These are phyloP conservation scores for Pelecanus crispus DNA, from an alignment of 2,113 vertebrate genomes.

Conservation along the genomic window DNA sequence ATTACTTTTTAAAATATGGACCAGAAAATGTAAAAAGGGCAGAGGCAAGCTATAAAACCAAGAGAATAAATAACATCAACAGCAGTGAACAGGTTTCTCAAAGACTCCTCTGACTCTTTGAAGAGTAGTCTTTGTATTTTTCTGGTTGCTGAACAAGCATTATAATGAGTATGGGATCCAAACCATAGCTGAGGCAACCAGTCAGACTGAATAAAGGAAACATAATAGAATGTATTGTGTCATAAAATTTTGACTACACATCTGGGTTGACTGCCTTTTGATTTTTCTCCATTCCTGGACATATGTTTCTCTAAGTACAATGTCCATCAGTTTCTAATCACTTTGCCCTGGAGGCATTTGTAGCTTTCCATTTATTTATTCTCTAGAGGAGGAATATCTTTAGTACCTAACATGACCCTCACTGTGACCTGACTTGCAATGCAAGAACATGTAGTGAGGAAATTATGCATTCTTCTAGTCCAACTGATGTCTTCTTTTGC, in stretches of 20 bases:
- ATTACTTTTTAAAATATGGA: background rate
- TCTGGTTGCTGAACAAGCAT: slow-evolving; percentile 6
- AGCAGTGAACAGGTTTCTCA: background rate
- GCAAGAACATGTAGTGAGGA: slow-evolving; percentile 2
- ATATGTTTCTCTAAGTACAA: slow-evolving; percentile 33
- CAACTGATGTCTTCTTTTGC: slow-evolving; percentile 38
- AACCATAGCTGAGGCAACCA: background rate
- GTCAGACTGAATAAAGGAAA: slow-evolving; percentile 13
- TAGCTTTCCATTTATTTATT: slow-evolving; percentile 46
- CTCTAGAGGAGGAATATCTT: slow-evolving; percentile 31
- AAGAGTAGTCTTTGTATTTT: background rate
- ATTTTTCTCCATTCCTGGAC: slow-evolving; percentile 11
- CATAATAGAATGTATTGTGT: background rate
- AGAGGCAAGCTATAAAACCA: background rate
- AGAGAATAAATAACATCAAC: background rate
- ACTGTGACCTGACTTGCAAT: slow-evolving; percentile 29
- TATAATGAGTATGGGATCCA: background rate
- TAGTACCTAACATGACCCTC: slow-evolving; percentile 49
- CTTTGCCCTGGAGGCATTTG: slow-evolving; percentile 7
- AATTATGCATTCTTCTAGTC: background rate
- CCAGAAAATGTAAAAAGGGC: background rate
- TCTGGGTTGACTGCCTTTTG: slow-evolving; percentile 37
- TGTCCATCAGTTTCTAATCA: slow-evolving; percentile 40
- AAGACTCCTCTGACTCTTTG: background rate
- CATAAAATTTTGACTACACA: slow-evolving; percentile 36